Evolutionary conservation across 2,888 invertebrate genomes (phyloP), one percentile per base, ranked within the genome.

Genomic region (Pomacea canaliculata): DNA sequence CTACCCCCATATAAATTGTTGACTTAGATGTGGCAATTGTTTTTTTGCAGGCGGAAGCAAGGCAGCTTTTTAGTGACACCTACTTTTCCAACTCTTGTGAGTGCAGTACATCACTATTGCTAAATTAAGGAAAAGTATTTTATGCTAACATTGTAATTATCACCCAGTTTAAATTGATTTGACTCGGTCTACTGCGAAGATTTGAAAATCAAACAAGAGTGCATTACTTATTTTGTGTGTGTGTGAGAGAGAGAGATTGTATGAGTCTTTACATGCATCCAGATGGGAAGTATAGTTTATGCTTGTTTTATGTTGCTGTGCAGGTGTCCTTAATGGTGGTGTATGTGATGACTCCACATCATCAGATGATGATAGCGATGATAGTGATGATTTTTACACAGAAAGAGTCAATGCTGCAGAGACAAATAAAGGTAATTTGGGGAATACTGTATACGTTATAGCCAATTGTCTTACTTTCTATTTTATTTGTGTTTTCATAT

Each of bases 271-370:
- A 56, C 16, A 16, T 56, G 16, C 51, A 56, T 56, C 51, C 16
- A 13, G 16, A 56, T 10, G 12, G 4, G 8, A 7, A 7, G 16
- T 56, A 56, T 7, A 56, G 16, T 56, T 13, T 56, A 56, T 56
- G 16, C 37, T 37, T 5, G 5, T 0, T 37, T 37, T 1, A 37
- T 16, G 8, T 56, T 56, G 16, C 51, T 56, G 10, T 56, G 51
- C 51, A 87, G 87, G 82, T 80, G 83, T 85, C 9, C 82, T 81
- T 70, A 87, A 88, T 83, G 87, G 86, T 83, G 87, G 86, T 49
- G 69, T 69, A 46, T 85, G 84, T 19, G 84, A 85, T 48, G 85
- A 85, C 70, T 84, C 86, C 73, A 85, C 85, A 3, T 74, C 74
- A 8, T 78, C 80, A 23, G 84, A 83, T 48, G 83, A 82, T 74